Conservation (phyloP, 2,888 invertebrate genomes). For the Venusia cambrica region DNA sequence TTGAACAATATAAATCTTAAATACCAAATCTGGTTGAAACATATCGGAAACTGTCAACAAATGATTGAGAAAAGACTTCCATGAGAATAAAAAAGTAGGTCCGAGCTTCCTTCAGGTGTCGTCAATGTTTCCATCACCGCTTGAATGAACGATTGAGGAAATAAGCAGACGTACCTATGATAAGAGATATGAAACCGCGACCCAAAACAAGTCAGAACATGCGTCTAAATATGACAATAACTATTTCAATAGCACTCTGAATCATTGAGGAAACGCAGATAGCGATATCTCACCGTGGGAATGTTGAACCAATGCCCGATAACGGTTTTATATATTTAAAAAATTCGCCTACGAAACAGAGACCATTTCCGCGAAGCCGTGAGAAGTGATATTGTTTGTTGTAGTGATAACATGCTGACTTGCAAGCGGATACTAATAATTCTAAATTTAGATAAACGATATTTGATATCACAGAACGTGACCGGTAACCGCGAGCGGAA, state of each 20-base stretch:
- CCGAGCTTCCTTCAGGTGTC: conserved; percentile 14
- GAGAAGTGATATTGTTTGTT: conserved; percentile 40
- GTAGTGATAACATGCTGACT: conserved; percentile 26
- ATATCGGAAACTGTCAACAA: conserved; percentile 32
- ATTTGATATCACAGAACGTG: conserved; percentile 18
- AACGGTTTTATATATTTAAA: conserved; percentile 39
- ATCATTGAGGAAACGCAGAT: conserved; percentile 53
- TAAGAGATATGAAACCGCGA: conserved; percentile 7
- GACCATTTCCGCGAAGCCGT: conserved; percentile 48
- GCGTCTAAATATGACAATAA: conserved; percentile 31
- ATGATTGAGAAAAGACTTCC: conserved; percentile 31
- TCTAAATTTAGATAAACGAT: conserved; percentile 17
- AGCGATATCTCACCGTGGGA: conserved; percentile 63
- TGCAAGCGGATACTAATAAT: conserved; percentile 16
- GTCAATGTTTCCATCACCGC: conserved; percentile 1
- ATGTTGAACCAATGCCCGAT: conserved; percentile 38
- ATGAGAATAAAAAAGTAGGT: conserved; percentile 17
- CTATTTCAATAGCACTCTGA: conserved; percentile 30
- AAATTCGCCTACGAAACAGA: conserved; percentile 47
- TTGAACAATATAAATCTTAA: conserved; percentile 26
- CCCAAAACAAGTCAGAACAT: conserved; percentile 31
- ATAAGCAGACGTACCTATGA: conserved; percentile 2
- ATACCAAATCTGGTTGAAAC: conserved; percentile 27
- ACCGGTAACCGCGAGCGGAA: conserved; percentile 5
- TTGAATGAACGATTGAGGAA: conserved; percentile 2